phyloP scores from a whole-genome alignment of 2,888 invertebrate species.

The Galeruca laticollis region DNA sequence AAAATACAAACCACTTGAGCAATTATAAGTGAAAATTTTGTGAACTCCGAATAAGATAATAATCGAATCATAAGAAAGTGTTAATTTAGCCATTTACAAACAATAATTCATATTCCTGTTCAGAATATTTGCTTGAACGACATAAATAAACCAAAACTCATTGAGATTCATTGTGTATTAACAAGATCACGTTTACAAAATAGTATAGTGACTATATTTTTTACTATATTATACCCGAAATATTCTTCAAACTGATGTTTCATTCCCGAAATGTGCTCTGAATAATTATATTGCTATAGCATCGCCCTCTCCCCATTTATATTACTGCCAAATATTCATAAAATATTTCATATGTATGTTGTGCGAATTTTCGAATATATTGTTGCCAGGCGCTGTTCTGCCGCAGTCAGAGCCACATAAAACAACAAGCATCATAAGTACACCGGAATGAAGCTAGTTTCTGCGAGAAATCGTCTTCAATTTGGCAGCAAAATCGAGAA shows the following conservation, averaged over 20 bases:
- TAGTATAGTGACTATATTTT: not conserved
- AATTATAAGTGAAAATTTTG: no score
- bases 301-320: constrained; percentile 14
- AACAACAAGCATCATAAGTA: constrained; percentile 65
- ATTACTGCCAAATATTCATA: constrained; percentile 16
- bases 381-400: constrained; percentile 60
- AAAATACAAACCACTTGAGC: no score
- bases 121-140: not conserved
- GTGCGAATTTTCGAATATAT: constrained; percentile 44
- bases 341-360: constrained; percentile 34
- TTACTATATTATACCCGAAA: not conserved
- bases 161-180: not conserved
- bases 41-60: no score
- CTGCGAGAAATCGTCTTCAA: constrained; percentile 67
- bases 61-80: no score
- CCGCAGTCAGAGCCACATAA: constrained; percentile 56
- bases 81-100: no score
- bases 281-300: constrained; percentile 9
- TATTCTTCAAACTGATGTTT: not conserved
- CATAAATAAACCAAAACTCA: not conserved
- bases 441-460: constrained; percentile 63
- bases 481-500: constrained; percentile 66
- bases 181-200: not conserved
- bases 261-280: not conserved
- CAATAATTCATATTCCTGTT: no score